phyloP scores from a whole-genome alignment of 2,797 vertebrate genomes.

The Xenentodon cancila region DNA sequence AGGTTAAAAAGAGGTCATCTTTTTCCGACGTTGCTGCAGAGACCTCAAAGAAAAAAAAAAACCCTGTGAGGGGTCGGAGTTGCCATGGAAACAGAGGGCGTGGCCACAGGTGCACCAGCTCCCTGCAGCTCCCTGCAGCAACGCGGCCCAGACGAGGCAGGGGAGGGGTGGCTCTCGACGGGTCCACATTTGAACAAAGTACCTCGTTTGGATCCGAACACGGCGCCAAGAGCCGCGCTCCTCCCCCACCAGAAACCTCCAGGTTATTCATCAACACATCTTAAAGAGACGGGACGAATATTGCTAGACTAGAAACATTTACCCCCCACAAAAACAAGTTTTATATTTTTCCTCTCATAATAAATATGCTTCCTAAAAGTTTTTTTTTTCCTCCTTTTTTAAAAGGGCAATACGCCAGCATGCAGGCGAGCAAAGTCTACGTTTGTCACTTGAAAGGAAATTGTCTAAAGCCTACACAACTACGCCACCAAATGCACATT shows the following conservation, averaged over 20 bases:
- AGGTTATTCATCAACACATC: constrained; percentile 56
- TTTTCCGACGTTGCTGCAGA: constrained; percentile 64
- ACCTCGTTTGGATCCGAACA: constrained; percentile 85
- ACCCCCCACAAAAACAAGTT: constrained; percentile 49
- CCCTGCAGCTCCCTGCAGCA: constrained; percentile 5
- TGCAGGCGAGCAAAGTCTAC: constrained; percentile 84
- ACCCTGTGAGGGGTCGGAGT: constrained; percentile 60
- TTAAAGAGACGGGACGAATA: constrained; percentile 75
- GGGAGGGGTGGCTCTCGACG: constrained; percentile 51
- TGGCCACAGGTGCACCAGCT: constrained; percentile 47
- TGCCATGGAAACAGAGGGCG: constrained; percentile 64
- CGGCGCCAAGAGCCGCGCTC: constrained; percentile 57
- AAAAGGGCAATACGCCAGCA: constrained; percentile 82
- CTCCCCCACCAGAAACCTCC: constrained; percentile 53
- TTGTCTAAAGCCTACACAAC: constrained; percentile 83
- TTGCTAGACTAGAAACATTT: constrained; percentile 85
- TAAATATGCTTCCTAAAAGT: constrained; percentile 82
- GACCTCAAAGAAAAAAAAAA: background rate
- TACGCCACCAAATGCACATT: constrained; percentile 95
- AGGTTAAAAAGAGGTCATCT: constrained; percentile 82
- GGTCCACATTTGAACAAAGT: constrained; percentile 77
- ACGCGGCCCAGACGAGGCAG: constrained; percentile 39
- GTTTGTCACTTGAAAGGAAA: constrained; percentile 62
- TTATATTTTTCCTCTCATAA: constrained; percentile 71
- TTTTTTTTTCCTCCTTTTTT: constrained; percentile 17